phyloP scores from a whole-genome alignment of 2,888 invertebrate genomes.

The Caenorhabditis auriculariae region DNA sequence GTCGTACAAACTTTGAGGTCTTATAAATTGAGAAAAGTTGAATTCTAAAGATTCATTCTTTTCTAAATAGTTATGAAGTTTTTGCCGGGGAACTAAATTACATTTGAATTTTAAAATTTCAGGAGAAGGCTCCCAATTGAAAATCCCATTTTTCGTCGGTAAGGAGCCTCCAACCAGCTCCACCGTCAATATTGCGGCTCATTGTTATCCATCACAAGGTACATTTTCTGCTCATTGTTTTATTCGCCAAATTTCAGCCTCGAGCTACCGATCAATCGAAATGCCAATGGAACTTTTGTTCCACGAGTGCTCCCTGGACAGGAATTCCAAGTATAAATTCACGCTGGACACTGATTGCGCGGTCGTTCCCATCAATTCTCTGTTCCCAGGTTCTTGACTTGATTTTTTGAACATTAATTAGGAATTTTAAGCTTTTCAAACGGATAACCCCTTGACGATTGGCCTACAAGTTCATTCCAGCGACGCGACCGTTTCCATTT shows the following conservation, averaged over 20 bases:
- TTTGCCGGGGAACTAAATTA: too few relatives aligned
- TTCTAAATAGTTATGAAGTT: too few relatives aligned
- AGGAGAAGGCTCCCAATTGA: too few relatives aligned
- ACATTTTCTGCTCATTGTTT: not conserved
- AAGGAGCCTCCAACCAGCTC: conserved; percentile 9
- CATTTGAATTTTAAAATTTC: too few relatives aligned
- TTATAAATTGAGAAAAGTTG: too few relatives aligned
- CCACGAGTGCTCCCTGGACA: conserved; percentile 12
- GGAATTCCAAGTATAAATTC: conserved; percentile 20
- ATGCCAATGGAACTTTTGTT: conserved; percentile 19
- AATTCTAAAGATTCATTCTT: too few relatives aligned
- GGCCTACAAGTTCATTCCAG: conserved; percentile 15
- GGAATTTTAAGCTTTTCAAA: conserved; percentile 13
- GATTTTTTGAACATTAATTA: not conserved
- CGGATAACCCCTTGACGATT: conserved; percentile 20
- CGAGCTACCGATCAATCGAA: conserved; percentile 3
- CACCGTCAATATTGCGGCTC: conserved; percentile 12
- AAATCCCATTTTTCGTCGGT: conserved; percentile 25
- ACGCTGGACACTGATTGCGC: conserved; percentile 18
- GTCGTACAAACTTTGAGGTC: too few relatives aligned
- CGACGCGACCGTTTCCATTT: conserved; percentile 17
- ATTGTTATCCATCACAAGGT: conserved; percentile 14
- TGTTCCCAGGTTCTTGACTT: conserved; percentile 11
- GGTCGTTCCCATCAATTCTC: conserved; percentile 12
- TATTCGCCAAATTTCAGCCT: conserved; percentile 3